phyloP scores from a whole-genome alignment of 2,797 vertebrate genomes.

The Coilia nasus region DNA sequence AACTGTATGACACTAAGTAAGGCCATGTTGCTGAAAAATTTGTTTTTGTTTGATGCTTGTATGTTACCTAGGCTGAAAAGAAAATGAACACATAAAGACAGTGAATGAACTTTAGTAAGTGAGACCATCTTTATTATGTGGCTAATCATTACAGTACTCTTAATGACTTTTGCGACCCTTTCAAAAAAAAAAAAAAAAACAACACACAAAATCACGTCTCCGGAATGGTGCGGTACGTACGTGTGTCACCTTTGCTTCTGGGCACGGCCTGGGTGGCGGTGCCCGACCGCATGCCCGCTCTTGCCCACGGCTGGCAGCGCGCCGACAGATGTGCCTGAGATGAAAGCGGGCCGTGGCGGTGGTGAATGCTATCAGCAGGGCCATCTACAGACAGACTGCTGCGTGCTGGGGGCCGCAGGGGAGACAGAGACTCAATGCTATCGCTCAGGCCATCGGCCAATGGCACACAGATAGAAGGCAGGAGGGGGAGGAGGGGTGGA shows the following conservation, averaged over 20 bases:
- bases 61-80: too few species aligned
- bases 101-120: too few species aligned
- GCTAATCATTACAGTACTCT: neutral
- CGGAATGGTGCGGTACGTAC: neutral
- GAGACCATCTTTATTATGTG: too few species aligned
- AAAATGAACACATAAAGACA: too few species aligned
- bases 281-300: slow-evolving; percentile 54
- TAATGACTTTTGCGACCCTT: neutral
- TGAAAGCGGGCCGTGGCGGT: slow-evolving; percentile 56
- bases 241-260: slow-evolving; percentile 3
- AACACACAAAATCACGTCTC: neutral
- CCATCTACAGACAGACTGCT: slow-evolving; percentile 75
- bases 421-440: slow-evolving; percentile 70
- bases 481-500: neutral
- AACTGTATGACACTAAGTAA: too few species aligned
- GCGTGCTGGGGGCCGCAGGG: slow-evolving; percentile 57
- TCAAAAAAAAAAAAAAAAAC: neutral
- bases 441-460: slow-evolving; percentile 72
- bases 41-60: too few species aligned
- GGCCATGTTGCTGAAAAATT: too few species aligned
- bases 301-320: slow-evolving; percentile 51
- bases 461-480: slow-evolving; percentile 44
- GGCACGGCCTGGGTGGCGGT: slow-evolving; percentile 37
- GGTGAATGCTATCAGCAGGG: slow-evolving; percentile 76
- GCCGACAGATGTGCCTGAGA: slow-evolving; percentile 52